Base-by-base conservation (phyloP, 1,140 invertebrate genomes). In the Penaeus chinensis region DNA sequence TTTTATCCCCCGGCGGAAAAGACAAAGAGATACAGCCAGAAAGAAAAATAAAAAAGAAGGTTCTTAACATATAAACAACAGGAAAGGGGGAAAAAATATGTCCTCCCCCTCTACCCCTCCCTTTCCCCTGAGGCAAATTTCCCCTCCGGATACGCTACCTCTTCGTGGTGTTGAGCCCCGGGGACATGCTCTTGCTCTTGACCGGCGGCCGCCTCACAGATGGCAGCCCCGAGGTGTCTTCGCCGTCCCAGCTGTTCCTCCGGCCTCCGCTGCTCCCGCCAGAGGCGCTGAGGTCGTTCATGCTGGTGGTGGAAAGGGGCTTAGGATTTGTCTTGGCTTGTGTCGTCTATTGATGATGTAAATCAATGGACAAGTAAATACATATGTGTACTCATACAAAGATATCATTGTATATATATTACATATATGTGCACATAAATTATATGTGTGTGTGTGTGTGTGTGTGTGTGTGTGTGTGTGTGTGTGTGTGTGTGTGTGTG, bases 1-100 rank as follows among this genome's bases (percentile, higher is more conserved):
- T 13, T 8, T 13, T 13, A 54, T 47, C 47, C 16, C 16, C 16
- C 16, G 10, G 54, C 37, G 7, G 37, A 42, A 42, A 42, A 54
- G 1, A 54, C 98, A 99, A 99, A 0, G 99, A 93, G 3, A 98
- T 97, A 93, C 99, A 99, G 0, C 99, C 98, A 71, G 96, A 97
- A 90, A 99, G 96, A 82, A 95, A 95, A 84, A 95, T 94, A 11
- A 94, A 32, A 32, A 42, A 42, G 37, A 42, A 42, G 37, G 37
- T 42, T 42, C 37, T 42, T 0, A 42, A 42, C 37, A 42, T 42
- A 3, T 42, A 7, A 7, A 5, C 37, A 42, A 42, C 37, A 42
- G 37, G 37, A 42, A 7, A 42, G 37, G 37, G 37, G 4, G 4
- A 42, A 42, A 42, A 42, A 42, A 7, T 42, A 2, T 4, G 0